Evolutionary conservation across 2,888 invertebrate genomes (phyloP), one percentile per base, ranked within the genome.

Genomic region (Pollenia griseotomentosa): DNA sequence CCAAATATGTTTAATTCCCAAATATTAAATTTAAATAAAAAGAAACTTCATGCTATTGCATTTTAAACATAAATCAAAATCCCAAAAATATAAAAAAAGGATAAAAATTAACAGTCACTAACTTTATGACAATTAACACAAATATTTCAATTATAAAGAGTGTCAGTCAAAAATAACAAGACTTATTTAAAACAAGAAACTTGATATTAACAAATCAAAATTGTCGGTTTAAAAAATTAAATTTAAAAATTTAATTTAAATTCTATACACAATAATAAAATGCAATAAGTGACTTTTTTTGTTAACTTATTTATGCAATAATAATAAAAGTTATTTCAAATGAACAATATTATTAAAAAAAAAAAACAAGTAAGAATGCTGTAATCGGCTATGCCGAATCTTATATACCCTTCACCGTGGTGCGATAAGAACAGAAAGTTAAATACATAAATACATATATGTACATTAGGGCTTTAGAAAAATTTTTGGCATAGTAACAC

Each of bases 91-190:
- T 19, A 1, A 23, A 14, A 59, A 59, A 40, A 59, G 2, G 33
- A 12, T 12, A 40, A 14, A 57, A 40, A 14, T 8, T 12, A 57
- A 12, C 7, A 33, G 33, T 33, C 33, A 40, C 7, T 8, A 8
- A 40, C 8, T 42, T 12, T 71, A 55, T 71, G 55, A 55, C 55
- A 16, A 55, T 40, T 42, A 40, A 19, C 7, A 55, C 8, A 57
- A 57, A 16, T 57, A 71, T 71, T 71, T 71, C 55, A 57, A 55
- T 71, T 57, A 57, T 57, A 55, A 5, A 12, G 42, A 57, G 57
- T 9, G 6, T 5, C 1, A 44, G 14, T 42, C 6, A 40, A 53
- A 48, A 66, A 66, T 59, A 59, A 59, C 14, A 59, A 40, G 14
- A 33, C 6, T 33, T 33, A 48, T 19, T n/a, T 23, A 14, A 51